Percentiles rank a stretch among this genome's conserved stretches.
Conservation (phyloP, 2,113 vertebrate species). For the Cettia cetti region DNA sequence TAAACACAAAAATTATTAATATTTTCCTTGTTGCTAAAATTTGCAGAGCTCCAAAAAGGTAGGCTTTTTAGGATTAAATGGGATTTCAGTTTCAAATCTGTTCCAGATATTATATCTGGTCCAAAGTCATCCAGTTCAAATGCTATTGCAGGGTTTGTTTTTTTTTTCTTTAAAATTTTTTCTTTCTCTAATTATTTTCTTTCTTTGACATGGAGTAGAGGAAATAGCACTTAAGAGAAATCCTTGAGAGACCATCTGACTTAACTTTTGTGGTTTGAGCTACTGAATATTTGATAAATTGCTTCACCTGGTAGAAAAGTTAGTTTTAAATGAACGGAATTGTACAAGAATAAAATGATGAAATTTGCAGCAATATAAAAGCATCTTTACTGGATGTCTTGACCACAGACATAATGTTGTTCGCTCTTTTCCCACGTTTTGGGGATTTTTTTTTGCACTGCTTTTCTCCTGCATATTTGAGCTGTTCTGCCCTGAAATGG, state of each 20-base stretch:
- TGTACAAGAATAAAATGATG: neutral
- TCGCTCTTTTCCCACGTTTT: neutral
- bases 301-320: neutral
- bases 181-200: neutral
- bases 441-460: accelerated
- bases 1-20: neutral
- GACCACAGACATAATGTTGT: neutral
- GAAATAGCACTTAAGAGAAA: neutral
- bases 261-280: neutral
- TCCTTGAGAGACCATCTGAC: neutral
- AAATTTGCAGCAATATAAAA: neutral
- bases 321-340: neutral
- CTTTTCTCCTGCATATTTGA: neutral
- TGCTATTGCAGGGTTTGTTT: neutral
- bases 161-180: neutral
- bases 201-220: neutral
- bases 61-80: neutral
- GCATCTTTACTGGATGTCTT: neutral
- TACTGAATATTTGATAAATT: neutral
- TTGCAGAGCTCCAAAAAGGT: neutral
- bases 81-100: neutral
- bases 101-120: neutral
- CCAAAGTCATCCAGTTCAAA: neutral
- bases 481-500: neutral
- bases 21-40: neutral